Evolutionary conservation across 2,888 invertebrate species (phyloP).

Genomic region (Andrena trimmerana): DNA sequence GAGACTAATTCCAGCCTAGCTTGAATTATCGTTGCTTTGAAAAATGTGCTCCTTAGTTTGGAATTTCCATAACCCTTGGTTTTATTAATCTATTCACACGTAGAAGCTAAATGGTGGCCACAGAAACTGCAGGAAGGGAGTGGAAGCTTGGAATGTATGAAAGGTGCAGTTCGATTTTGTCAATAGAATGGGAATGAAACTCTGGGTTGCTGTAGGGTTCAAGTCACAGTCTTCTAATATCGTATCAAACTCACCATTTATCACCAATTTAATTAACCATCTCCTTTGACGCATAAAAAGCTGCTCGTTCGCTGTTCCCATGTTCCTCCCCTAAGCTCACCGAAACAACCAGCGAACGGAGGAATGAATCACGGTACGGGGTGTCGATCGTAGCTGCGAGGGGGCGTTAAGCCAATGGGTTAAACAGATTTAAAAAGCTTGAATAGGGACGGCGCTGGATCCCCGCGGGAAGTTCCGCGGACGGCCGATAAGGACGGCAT

Average conservation of each 20-base stretch:
- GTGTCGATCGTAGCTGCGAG: background rate
- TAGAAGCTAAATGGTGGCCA: too few relatives aligned
- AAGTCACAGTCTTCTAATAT: background rate
- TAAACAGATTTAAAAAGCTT: slow-evolving; percentile 68
- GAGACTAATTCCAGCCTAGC: too few relatives aligned
- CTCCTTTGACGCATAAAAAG: background rate
- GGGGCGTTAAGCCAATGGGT: slow-evolving; percentile 31
- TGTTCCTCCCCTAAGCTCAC: background rate
- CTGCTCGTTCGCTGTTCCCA: background rate
- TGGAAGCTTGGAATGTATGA: too few relatives aligned
- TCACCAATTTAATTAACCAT: background rate
- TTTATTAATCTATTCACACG: too few relatives aligned
- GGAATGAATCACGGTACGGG: slow-evolving; percentile 21
- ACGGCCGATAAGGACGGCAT: slow-evolving; percentile 69
- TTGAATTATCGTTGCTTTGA: too few relatives aligned
- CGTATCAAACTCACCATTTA: background rate
- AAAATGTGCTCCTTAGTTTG: too few relatives aligned
- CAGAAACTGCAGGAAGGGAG: too few relatives aligned
- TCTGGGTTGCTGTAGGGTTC: too few relatives aligned
- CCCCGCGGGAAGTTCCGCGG: slow-evolving; percentile 63
- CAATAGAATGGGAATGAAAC: too few relatives aligned
- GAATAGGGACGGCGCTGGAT: slow-evolving; percentile 47
- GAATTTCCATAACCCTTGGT: too few relatives aligned
- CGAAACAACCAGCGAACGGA: background rate
- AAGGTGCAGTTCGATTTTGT: too few relatives aligned